Evolutionary conservation across 2,797 vertebrate species (phyloP), one percentile per base, ranked within the genome.

Genomic region (Rhynchonycteris naso): DNA sequence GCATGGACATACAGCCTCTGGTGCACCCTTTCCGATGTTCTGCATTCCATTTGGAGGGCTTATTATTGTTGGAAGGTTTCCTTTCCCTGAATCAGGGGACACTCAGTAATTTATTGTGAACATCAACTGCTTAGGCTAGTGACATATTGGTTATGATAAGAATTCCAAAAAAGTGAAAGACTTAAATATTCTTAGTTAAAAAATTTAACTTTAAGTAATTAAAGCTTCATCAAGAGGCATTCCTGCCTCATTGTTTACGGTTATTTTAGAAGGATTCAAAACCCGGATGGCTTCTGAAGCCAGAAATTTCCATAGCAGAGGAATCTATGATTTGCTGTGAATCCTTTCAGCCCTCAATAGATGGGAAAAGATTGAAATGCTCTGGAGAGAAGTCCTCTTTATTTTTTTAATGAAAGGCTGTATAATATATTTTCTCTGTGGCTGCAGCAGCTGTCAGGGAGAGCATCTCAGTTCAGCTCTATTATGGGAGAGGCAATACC

Each of bases 401-500:
- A 99, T 99, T 99, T 99, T 99, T 99, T 99, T 99, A 99, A 99
- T 99, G 99, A 99, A 99, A 99, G 98, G 98, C 98, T 98, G 98
- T 98, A 99, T 99, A 99, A 99, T 99, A 99, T 99, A 98, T 99
- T 99, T 99, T 98, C 98, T 98, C 98, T 98, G 98, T 98, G 98
- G 98, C 98, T 98, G 98, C 98, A 98, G 98, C 98, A 98, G 98
- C 98, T 98, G 98, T 98, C 98, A 98, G 98, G 97, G 97, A 98
- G 98, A 98, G 98, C 98, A 98, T 97, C 98, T 98, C 97, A 96
- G 98, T 98, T 98, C 98, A 98, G 99, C 98, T 99, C 98, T 98
- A 99, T 99, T 99, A 99, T 98, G 95, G 98, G 98, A 98, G 98
- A 98, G 98, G 98, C 98, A 98, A 98, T 98, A 98, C 98, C 98